Percentiles rank a stretch among this genome's conserved stretches.
These are phyloP conservation scores for Zaprionus africanus DNA, from an alignment of 1,140 invertebrate genomes.

Conservation along the genomic window DNA sequence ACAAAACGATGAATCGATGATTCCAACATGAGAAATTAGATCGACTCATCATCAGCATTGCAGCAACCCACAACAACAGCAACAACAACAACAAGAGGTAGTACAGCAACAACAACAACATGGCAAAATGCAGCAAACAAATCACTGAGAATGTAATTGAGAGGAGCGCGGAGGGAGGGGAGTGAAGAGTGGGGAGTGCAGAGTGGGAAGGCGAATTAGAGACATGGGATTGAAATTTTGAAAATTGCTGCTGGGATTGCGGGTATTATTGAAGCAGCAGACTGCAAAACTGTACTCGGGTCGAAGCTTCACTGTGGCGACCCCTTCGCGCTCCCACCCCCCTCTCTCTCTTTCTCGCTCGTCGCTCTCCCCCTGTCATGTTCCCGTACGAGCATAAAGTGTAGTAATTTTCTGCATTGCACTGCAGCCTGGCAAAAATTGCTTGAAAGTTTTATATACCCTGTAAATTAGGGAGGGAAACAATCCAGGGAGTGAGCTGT, in stretches of 20 bases:
- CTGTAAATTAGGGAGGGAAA: not conserved
- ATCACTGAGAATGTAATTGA: conserved; percentile 60
- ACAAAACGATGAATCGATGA: conserved; percentile 82
- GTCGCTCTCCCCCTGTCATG: not conserved
- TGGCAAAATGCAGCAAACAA: conserved; percentile 58
- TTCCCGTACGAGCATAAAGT: conserved; percentile 42
- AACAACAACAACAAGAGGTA: conserved; percentile 1
- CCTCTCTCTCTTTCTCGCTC: not conserved
- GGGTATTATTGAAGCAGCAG: conserved; percentile 65
- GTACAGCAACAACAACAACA: conserved; percentile 50
- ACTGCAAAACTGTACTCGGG: conserved; percentile 13
- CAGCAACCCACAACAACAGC: conserved; percentile 26
- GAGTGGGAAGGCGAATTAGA: conserved; percentile 13
- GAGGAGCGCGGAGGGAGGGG: conserved; percentile 3
- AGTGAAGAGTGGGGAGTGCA: no score
- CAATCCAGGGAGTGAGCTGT: not conserved
- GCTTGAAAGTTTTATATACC: conserved; percentile 42
- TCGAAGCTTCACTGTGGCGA: not conserved
- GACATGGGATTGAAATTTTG: conserved; percentile 57
- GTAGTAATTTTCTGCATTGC: conserved; percentile 62
- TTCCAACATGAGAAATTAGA: conserved; percentile 81
- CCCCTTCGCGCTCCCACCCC: not conserved
- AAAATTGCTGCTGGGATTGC: conserved; percentile 81
- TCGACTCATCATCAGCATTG: conserved; percentile 72
- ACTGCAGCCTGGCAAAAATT: conserved; percentile 58